A percentile compares a stretch with the other conserved stretches of the same genome.
phyloP scores from a whole-genome alignment of 2,797 vertebrate genomes.

The Tenualosa thibaudeaui region DNA sequence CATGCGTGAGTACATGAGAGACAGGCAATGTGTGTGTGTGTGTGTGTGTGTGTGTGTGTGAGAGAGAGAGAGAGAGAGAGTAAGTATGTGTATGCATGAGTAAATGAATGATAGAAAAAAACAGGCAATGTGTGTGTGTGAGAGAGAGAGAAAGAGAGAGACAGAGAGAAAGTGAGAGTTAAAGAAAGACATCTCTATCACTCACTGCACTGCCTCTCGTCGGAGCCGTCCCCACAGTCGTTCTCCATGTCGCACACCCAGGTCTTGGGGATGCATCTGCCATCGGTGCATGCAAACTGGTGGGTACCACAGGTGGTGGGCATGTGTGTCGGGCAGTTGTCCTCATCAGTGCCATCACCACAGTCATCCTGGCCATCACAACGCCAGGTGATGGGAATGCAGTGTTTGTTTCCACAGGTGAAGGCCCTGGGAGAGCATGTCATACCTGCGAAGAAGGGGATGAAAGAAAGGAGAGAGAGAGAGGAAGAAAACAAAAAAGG shows the following conservation, averaged over 20 bases:
- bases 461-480: background rate
- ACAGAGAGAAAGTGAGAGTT: background rate
- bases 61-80: background rate
- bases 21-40: too few relatives aligned
- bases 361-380: slow-evolving; percentile 88
- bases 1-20: too few relatives aligned
- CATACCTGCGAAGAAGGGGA: slow-evolving; percentile 66
- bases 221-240: slow-evolving; percentile 91
- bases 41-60: too few relatives aligned
- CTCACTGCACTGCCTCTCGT: slow-evolving; percentile 91
- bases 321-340: slow-evolving; percentile 77
- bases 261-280: slow-evolving; percentile 75
- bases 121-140: too few relatives aligned
- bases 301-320: slow-evolving; percentile 71
- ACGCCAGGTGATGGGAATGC: slow-evolving; percentile 80
- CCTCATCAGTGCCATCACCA: slow-evolving; percentile 86
- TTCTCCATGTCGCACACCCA: slow-evolving; percentile 92
- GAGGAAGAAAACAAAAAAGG: background rate
- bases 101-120: too few relatives aligned
- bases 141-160: background rate
- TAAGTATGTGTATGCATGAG: too few relatives aligned
- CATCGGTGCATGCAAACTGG: slow-evolving; percentile 83
- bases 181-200: slow-evolving; percentile 41
- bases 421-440: slow-evolving; percentile 85
- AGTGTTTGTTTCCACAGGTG: slow-evolving; percentile 83